Evolutionary conservation across 2,888 invertebrate genomes (phyloP).

Genomic region (Pollenia amentaria): DNA sequence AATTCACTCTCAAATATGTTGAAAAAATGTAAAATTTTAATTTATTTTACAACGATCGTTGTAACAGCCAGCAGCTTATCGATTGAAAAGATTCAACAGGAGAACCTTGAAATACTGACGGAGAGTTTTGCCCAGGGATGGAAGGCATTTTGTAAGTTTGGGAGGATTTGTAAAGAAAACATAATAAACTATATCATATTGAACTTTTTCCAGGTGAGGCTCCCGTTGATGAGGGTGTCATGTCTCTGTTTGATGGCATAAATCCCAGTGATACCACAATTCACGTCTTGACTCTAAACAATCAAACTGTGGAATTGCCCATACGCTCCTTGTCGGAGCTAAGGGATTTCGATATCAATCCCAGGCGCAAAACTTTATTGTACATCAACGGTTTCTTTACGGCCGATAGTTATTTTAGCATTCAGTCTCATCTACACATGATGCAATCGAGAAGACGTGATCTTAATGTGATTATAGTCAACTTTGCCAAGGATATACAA

Average conservation of each 20-base stretch:
- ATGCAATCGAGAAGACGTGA: conserved; percentile 79
- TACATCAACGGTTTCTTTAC: conserved; percentile 81
- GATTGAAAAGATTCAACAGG: conserved; percentile 76
- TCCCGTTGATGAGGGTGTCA: conserved; percentile 81
- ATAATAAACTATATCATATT: neutral
- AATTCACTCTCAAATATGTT: conserved; percentile 19
- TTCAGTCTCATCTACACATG: conserved; percentile 79
- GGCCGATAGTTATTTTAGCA: conserved; percentile 79
- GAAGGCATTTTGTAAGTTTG: conserved; percentile 80
- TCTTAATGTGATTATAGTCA: conserved; percentile 80
- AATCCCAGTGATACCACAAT: conserved; percentile 81
- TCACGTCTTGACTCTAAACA: conserved; percentile 80
- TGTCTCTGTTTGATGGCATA: conserved; percentile 80
- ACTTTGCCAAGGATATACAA: conserved; percentile 79
- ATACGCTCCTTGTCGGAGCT: conserved; percentile 80
- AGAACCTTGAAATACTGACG: conserved; percentile 78
- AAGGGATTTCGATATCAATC: conserved; percentile 80
- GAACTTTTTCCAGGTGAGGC: conserved; percentile 78
- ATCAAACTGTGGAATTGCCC: conserved; percentile 80
- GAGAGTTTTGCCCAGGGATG: conserved; percentile 79
- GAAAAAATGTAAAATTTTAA: conserved; percentile 19
- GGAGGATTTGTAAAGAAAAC: neutral
- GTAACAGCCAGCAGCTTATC: neutral
- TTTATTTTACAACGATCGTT: conserved; percentile 33
- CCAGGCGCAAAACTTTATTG: conserved; percentile 79